Base-by-base conservation (phyloP, 2,888 invertebrate species). In the Drosophila koepferae region DNA sequence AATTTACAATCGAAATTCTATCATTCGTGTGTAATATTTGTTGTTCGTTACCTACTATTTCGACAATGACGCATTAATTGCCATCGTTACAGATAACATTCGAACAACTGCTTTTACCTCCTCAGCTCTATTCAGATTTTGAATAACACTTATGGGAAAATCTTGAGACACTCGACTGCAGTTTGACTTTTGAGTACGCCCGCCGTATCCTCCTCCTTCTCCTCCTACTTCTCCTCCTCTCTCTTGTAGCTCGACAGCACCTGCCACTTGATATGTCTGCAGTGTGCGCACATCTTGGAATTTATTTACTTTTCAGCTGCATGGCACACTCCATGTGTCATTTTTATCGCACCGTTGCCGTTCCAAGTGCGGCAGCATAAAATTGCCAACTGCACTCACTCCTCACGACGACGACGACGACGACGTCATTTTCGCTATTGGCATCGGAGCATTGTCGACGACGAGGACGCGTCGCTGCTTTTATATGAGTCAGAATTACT, bases 401-500 rank as follows among this genome's bases (percentile, higher is more conserved):
- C n/a, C 23, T 20, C 34, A 18, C 2, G n/a, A 28, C 28, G 34
- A 34, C 48, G n/a, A 28, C 28, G 34, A 34, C 48, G 38, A 31
- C 31, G 60, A 49, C 20, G 70, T 62, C 41, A 53, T 43, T n/a
- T 34, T 16, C 43, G 9, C 56, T 18, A 18, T 31, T 14, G 20
- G 31, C 56, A 36, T 53, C 53, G 53, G 4, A 3, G 23, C 23
- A 23, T 3, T 23, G 23, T 18, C 49, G 23, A 23, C 23, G 23
- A 38, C 38, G 46, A 31, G 48, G 65, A 20, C 16, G 20, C 38
- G 2, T 44, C 58, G 44, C 60, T 60, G 46, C 61, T 75, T 85
- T 85, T 79, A 82, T 85, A 20, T 51, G 81, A 82, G 68, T 82
- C 81, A 82, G 63, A 76, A 76, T 80, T 73, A 71, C 86, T 73